phyloP scores from a whole-genome alignment of 2,113 vertebrate species.

The Microcebus tavaratra region DNA sequence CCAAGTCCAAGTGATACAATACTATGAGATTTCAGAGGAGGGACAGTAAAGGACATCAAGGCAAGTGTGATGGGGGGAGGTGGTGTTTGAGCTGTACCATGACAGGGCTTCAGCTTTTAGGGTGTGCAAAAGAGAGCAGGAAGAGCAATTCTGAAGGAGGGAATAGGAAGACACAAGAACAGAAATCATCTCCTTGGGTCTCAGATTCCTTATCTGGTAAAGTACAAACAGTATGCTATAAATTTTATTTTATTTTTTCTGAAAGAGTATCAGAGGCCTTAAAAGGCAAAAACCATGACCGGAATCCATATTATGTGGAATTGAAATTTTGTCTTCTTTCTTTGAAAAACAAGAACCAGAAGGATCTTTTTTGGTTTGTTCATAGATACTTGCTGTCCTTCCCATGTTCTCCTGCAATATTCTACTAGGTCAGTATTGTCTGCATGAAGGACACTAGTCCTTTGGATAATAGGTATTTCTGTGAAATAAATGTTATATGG shows the following conservation, averaged over 20 bases:
- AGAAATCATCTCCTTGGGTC: not conserved
- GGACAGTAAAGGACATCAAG: not conserved
- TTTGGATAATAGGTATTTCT: not conserved
- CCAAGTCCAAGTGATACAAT: not conserved
- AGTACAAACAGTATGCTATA: too few species aligned
- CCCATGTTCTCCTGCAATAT: fast-evolving
- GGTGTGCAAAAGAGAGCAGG: not conserved
- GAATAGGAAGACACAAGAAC: not conserved
- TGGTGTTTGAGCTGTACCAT: fast-evolving
- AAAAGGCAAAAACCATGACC: not conserved
- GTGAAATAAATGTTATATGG: not conserved
- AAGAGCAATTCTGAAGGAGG: not conserved
- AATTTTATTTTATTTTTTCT: not conserved
- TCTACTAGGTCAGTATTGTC: not conserved
- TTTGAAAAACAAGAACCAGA: not conserved
- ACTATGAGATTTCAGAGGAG: not conserved
- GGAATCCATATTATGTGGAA: not conserved
- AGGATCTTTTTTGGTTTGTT: not conserved
- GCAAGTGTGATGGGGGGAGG: fast-evolving
- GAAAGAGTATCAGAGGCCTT: not conserved
- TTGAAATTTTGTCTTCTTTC: not conserved
- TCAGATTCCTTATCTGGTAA: not conserved
- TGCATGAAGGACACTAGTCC: not conserved
- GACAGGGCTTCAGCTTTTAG: not conserved
- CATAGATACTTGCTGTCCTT: not conserved